Percentiles rank a stretch among this genome's conserved stretches.
Conservation (phyloP, 2,113 vertebrate species). For the Gracilinanus agilis region DNA sequence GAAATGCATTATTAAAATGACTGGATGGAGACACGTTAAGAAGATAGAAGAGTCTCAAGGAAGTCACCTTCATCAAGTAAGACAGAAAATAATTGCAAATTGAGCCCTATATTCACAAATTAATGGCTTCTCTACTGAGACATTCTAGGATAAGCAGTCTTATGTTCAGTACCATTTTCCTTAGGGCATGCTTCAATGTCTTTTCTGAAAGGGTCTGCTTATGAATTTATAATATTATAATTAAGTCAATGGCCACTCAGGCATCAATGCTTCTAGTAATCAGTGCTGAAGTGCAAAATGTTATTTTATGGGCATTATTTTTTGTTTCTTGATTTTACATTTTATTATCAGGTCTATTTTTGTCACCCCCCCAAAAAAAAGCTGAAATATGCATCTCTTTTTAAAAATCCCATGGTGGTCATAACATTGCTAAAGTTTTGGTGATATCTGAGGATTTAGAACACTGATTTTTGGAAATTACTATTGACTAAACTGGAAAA, state of each 20-base stretch:
- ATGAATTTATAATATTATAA: constrained; percentile 58
- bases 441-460: not conserved
- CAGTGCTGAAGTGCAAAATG: constrained; percentile 56
- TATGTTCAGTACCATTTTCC: constrained; percentile 27
- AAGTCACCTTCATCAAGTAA: constrained; percentile 71
- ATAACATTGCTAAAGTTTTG: not conserved
- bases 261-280: constrained; percentile 43
- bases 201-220: constrained; percentile 65
- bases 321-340: not conserved
- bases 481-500: not conserved
- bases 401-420: not conserved
- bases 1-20: constrained; percentile 61
- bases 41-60: constrained; percentile 54
- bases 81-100: constrained; percentile 70
- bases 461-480: not conserved
- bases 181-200: constrained; percentile 25
- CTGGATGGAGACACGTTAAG: constrained; percentile 59
- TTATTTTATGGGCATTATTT: constrained; percentile 9
- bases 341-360: not conserved
- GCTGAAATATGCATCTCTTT: not conserved
- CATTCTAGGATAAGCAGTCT: constrained; percentile 45
- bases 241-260: constrained; percentile 64
- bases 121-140: constrained; percentile 56
- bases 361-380: not conserved
- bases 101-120: constrained; percentile 65